A percentile compares a stretch with the other conserved stretches of the same genome.
These are phyloP conservation scores for Pseudorasbora parva DNA, from an alignment of 2,113 vertebrate genomes.

Conservation along the genomic window DNA sequence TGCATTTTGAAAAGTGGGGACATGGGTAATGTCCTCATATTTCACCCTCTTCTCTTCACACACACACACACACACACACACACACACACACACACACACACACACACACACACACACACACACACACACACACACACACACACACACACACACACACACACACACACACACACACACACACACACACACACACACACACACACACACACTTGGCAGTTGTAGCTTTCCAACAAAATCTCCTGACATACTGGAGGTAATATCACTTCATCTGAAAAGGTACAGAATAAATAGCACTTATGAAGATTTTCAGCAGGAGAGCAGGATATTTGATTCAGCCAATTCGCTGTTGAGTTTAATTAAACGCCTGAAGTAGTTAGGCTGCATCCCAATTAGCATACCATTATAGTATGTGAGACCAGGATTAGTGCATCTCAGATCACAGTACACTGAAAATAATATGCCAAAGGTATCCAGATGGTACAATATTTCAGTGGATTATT, in stretches of 20 bases:
- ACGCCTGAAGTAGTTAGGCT: conserved; percentile 14
- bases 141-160: too few species aligned
- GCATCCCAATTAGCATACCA: conserved; percentile 21
- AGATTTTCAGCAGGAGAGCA: neutral
- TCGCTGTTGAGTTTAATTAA: conserved; percentile 23
- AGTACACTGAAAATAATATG: neutral
- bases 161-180: too few species aligned
- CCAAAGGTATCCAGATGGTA: conserved; percentile 11
- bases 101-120: neutral
- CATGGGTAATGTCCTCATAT: too few species aligned
- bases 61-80: too few species aligned
- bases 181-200: neutral
- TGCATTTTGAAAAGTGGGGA: too few species aligned
- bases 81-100: too few species aligned
- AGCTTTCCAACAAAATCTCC: neutral
- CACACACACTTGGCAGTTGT: neutral
- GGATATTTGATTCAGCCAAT: conserved; percentile 12
- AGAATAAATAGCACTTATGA: conserved; percentile 7
- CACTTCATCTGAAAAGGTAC: neutral
- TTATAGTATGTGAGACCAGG: conserved; percentile 1
- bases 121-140: too few species aligned
- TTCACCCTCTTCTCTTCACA: too few species aligned
- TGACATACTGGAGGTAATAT: neutral
- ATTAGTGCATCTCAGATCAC: conserved; percentile 20
- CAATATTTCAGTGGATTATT: conserved; percentile 17